Evolutionary conservation across 2,888 invertebrate genomes (phyloP), one percentile per base, ranked within the genome.

Genomic region (Drosophila recens): DNA sequence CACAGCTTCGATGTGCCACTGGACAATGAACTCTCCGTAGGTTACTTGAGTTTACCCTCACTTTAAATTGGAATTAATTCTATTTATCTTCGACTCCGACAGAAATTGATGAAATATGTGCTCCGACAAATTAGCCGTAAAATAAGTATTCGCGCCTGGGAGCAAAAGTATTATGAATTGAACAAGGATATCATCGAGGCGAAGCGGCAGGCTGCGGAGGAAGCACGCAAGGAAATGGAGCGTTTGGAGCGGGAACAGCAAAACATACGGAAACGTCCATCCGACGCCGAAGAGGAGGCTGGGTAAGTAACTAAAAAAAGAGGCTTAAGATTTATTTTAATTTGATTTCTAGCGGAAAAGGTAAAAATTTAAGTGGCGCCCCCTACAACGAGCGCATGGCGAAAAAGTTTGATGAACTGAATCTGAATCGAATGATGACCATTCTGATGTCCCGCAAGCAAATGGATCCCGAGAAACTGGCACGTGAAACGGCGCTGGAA

Each of bases 401-500:
- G 48, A 76, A 77, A 3, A 93, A 94, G 77, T 95, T 95, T 94
- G 94, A 95, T 79, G 93, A 93, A 71, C 94, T 95, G 76, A 95
- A 96, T 85, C 93, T 95, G 53, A 94, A 94, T 75, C 94, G 95
- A 1, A 95, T 96, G 90, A 82, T 93, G 79, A 90, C 83, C 23
- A 90, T 92, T 49, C 68, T 93, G 10, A 93, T 93, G 92, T 85
- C 91, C 0, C 91, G 92, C 33, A 92, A 92, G 58, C 90, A 88
- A 45, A 91, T 93, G 54, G 91, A 93, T 66, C 91, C 90, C 10
- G 90, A 90, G 57, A 90, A 92, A 57, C 65, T 93, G 94, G 95
- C 91, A 90, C 94, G 90, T 93, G 95, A 71, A 93, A 96, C 86
- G 92, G 93, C 93, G 5, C 94, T 96, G 75, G 96, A 96, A 80